Conservation (phyloP, 2,888 invertebrate species). For the Rotaria sp. region DNA sequence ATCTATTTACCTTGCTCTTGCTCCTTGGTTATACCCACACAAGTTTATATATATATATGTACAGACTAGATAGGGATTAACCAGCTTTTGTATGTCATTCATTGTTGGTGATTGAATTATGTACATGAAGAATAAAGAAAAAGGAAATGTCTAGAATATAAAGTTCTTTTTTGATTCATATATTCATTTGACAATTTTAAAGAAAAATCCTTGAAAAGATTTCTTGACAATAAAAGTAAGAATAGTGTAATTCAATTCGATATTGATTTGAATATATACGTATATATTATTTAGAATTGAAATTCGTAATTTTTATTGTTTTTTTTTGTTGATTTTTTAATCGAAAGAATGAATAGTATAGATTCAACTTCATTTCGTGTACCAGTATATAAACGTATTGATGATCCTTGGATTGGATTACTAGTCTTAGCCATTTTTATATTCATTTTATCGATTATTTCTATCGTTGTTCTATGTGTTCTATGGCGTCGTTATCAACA, state of each 20-base stretch:
- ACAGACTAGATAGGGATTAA: not conserved
- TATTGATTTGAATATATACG: not conserved
- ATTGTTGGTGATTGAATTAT: constrained; percentile 15
- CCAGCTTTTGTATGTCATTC: not conserved
- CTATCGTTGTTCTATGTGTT: not conserved
- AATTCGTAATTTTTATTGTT: no score
- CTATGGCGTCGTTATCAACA: not conserved
- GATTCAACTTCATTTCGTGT: not conserved
- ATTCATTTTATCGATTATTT: not conserved
- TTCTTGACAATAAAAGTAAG: not conserved
- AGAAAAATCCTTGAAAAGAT: not conserved
- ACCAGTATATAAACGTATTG: not conserved
- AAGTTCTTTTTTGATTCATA: not conserved
- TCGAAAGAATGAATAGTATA: not conserved
- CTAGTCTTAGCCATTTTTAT: not conserved
- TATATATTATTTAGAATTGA: not conserved
- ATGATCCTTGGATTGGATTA: not conserved
- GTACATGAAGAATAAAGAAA: not conserved
- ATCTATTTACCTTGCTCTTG: not conserved
- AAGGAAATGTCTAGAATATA: not conserved
- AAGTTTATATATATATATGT: not conserved
- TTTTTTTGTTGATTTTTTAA: no score
- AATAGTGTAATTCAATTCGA: not conserved
- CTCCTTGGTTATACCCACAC: not conserved
- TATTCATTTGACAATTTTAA: not conserved